Percentiles rank a stretch among this genome's conserved stretches.
Conservation (phyloP, 2,797 vertebrate genomes). For the Pteropus rufus region DNA sequence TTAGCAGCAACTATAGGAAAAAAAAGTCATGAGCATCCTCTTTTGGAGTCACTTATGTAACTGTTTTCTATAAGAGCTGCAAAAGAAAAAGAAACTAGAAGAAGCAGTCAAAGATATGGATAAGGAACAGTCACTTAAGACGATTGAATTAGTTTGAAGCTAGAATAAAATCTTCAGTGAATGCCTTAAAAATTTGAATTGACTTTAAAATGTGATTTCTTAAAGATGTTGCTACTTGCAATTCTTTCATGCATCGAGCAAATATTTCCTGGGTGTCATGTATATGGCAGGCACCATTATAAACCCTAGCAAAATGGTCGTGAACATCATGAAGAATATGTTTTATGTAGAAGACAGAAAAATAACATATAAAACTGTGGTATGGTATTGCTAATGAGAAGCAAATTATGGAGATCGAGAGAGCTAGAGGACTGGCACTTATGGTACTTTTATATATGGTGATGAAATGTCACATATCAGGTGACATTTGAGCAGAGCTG, state of each 20-base stretch:
- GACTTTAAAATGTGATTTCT: not conserved
- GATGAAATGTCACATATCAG: not conserved
- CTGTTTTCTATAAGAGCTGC: slow-evolving; percentile 60
- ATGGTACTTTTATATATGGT: not conserved
- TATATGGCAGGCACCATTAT: not conserved
- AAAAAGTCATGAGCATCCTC: slow-evolving; percentile 62
- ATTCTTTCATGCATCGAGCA: not conserved
- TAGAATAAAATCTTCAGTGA: not conserved
- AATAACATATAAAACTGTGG: not conserved
- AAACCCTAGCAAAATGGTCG: not conserved
- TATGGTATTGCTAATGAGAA: not conserved
- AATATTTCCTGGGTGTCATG: not conserved
- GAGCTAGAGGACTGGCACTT: not conserved
- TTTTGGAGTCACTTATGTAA: slow-evolving; percentile 67
- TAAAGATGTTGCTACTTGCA: not conserved
- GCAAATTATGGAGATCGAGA: not conserved
- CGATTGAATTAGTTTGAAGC: slow-evolving; percentile 36
- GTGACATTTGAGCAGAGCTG: not conserved
- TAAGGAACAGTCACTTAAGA: not conserved
- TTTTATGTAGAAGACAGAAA: not conserved
- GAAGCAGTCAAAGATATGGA: slow-evolving; percentile 24
- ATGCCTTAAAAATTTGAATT: not conserved
- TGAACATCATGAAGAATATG: not conserved
- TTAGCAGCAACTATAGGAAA: slow-evolving; percentile 63
- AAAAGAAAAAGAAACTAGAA: slow-evolving; percentile 45